A percentile compares a stretch with the other conserved stretches of the same genome.
phyloP scores from a whole-genome alignment of 23 tunicate species.

The Trididemnum clinides region DNA sequence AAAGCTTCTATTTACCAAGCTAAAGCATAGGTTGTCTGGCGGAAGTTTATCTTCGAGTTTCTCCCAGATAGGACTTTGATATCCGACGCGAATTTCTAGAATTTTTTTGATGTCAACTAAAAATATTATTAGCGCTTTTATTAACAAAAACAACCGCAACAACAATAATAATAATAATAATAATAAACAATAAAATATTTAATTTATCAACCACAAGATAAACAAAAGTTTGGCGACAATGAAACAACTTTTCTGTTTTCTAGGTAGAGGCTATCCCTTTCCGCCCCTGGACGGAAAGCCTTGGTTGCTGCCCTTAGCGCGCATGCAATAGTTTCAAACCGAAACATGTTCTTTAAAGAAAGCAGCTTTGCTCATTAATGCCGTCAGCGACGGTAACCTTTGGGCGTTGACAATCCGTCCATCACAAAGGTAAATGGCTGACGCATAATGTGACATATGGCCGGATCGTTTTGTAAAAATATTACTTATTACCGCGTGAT shows the following conservation, averaged over 20 bases:
- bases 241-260: background rate
- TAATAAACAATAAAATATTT: background rate
- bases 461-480: no score
- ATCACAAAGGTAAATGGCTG: no score
- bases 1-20: slow-evolving; percentile 45
- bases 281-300: background rate
- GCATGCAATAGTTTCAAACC: no score
- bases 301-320: background rate
- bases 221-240: background rate
- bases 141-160: background rate
- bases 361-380: no score
- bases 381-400: no score
- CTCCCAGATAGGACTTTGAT: slow-evolving; percentile 51
- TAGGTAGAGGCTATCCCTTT: background rate
- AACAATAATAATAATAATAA: no score
- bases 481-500: no score
- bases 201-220: background rate
- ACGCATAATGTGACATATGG: no score
- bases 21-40: slow-evolving; percentile 44
- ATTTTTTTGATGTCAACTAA: slow-evolving; percentile 66
- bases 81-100: slow-evolving; percentile 43
- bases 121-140: no score
- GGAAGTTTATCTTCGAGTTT: slow-evolving; percentile 44
- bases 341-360: no score
- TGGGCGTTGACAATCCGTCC: no score